Conservation (phyloP, 2,797 vertebrate species). For the Parauchenoglanis ngamensis region DNA sequence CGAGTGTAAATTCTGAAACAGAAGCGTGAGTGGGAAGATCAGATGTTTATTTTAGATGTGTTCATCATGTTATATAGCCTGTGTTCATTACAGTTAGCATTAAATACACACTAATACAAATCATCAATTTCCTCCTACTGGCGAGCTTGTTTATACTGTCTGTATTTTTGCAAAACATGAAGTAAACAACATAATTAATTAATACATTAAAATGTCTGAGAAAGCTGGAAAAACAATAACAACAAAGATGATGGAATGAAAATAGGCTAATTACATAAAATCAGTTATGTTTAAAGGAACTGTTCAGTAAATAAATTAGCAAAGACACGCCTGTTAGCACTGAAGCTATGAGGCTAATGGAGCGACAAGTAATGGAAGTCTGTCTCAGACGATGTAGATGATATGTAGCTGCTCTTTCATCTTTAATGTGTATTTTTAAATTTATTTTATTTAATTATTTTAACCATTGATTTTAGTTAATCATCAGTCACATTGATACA, state of each 20-base stretch:
- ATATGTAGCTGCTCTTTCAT: background rate
- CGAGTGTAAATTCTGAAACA: background rate
- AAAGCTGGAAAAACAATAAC: background rate
- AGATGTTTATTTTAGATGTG: background rate
- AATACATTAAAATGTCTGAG: background rate
- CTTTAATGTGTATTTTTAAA: background rate
- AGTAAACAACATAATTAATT: background rate
- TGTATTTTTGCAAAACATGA: background rate
- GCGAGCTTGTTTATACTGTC: background rate
- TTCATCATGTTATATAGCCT: background rate
- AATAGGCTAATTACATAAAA: background rate
- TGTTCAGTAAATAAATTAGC: background rate
- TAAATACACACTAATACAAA: background rate
- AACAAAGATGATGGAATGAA: background rate
- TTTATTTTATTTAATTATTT: background rate
- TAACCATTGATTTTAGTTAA: too few species aligned
- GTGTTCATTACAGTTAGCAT: background rate
- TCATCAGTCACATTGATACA: background rate
- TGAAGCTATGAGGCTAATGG: background rate
- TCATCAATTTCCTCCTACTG: background rate
- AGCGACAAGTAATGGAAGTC: background rate
- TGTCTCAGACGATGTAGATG: background rate
- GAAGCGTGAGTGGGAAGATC: background rate
- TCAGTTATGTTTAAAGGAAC: background rate
- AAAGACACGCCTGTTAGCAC: background rate